These are phyloP conservation scores for Silurus lanzhouensis DNA, from an alignment of 2,797 vertebrate genomes.

Conservation along the genomic window DNA sequence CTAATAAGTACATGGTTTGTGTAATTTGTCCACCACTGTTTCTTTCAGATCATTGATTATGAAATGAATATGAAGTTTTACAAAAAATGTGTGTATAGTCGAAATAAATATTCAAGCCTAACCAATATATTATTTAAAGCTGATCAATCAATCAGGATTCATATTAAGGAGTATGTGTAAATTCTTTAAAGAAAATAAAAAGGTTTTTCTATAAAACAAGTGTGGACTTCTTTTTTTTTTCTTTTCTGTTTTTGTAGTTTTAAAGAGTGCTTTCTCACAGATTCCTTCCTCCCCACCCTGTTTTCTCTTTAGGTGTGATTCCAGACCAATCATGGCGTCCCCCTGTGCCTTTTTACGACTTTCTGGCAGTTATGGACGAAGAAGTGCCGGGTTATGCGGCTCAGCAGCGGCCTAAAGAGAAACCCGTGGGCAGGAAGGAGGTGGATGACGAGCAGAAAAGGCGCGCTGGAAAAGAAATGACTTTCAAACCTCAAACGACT, in stretches of 20 bases:
- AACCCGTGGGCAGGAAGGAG: conserved; percentile 34
- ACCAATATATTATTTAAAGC: neutral
- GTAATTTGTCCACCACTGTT: neutral
- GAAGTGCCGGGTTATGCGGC: conserved; percentile 64
- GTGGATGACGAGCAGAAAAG: conserved; percentile 43
- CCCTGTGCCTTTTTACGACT: conserved; percentile 80
- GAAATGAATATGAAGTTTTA: neutral
- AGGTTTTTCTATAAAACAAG: neutral
- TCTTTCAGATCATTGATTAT: neutral
- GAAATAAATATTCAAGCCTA: neutral
- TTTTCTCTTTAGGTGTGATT: conserved; percentile 74
- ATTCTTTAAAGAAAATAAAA: neutral
- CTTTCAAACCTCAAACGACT: conserved; percentile 34
- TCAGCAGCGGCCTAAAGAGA: conserved; percentile 58
- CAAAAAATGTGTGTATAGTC: neutral
- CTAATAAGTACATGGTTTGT: too few species aligned
- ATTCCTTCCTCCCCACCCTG: neutral
- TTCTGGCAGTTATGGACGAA: conserved; percentile 85
- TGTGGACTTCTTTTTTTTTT: neutral
- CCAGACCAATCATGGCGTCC: conserved; percentile 81
- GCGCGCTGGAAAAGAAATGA: conserved; percentile 41
- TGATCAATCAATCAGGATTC: neutral
- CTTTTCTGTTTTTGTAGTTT: neutral
- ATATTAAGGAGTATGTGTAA: neutral
- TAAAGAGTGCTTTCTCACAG: neutral